Conservation (phyloP, 2,888 invertebrate species). For the Hydroisotoma schaefferi region DNA sequence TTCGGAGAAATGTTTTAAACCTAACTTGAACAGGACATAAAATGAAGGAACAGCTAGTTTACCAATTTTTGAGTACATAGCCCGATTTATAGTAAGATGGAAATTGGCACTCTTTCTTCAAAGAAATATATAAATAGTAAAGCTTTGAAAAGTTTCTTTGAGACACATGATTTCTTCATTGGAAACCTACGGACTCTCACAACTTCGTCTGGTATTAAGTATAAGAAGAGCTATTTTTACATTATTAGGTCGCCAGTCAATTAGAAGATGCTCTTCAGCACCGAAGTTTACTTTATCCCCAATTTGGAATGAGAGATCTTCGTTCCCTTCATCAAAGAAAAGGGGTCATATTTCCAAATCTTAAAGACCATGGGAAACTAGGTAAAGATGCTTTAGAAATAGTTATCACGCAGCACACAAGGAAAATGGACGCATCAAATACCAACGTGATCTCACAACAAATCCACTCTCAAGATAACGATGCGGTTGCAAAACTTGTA, state of each 20-base stretch:
- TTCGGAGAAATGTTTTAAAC: too few relatives aligned
- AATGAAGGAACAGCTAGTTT: too few relatives aligned
- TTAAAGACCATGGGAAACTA: constrained; percentile 48
- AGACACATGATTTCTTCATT: too few relatives aligned
- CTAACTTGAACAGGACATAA: too few relatives aligned
- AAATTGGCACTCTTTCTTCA: too few relatives aligned
- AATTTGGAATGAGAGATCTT: constrained; percentile 46
- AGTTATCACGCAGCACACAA: constrained; percentile 44
- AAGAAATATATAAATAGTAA: too few relatives aligned
- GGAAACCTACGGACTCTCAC: too few relatives aligned
- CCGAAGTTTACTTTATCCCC: constrained; percentile 47
- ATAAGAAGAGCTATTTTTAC: too few relatives aligned
- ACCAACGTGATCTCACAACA: constrained; percentile 38
- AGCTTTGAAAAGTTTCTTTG: too few relatives aligned
- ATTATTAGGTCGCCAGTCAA: constrained; percentile 45
- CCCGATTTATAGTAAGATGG: too few relatives aligned
- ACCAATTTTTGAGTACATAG: too few relatives aligned
- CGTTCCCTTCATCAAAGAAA: constrained; percentile 46
- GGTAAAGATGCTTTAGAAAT: constrained; percentile 49
- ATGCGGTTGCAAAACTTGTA: constrained; percentile 3
- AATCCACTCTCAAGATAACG: constrained; percentile 23
- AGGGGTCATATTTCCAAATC: constrained; percentile 49
- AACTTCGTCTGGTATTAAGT: too few relatives aligned
- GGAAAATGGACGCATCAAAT: constrained; percentile 40
- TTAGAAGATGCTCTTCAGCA: constrained; percentile 48